Evolutionary conservation across 2,888 invertebrate species (phyloP).

Genomic region (Muschampia plurimacula): DNA sequence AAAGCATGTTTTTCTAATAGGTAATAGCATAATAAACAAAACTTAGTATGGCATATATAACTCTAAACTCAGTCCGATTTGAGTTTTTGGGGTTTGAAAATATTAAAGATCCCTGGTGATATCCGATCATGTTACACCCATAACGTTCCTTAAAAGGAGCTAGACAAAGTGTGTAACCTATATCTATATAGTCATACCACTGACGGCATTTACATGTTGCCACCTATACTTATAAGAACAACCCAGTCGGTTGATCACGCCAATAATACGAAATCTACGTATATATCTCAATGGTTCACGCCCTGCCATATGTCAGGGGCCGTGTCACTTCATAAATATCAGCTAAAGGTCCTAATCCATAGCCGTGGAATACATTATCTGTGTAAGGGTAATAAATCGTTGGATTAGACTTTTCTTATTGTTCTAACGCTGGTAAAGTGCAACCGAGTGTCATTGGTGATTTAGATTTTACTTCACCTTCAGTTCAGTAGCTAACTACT

Average conservation of each 20-base stretch:
- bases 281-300: conserved; percentile 22
- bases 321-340: conserved; percentile 39
- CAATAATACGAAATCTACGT: background rate
- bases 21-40: too few species aligned
- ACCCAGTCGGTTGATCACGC: background rate
- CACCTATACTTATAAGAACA: conserved; percentile 31
- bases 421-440: conserved; percentile 22
- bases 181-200: conserved; percentile 20
- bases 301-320: conserved; percentile 38
- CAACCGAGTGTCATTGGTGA: conserved; percentile 14
- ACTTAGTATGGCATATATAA: too few species aligned
- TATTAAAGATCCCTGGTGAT: too few species aligned
- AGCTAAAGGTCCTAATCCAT: conserved; percentile 35
- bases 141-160: conserved; percentile 26
- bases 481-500: background rate
- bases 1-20: too few species aligned
- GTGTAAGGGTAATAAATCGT: conserved; percentile 27
- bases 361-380: conserved; percentile 40
- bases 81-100: too few species aligned
- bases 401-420: conserved; percentile 31
- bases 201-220: conserved; percentile 33
- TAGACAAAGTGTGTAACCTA: conserved; percentile 27
- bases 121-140: conserved; percentile 23
- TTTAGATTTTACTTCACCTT: background rate
- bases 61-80: too few species aligned